Base-by-base conservation (phyloP, 2,113 vertebrate species). In the Atlantisia rogersi region DNA sequence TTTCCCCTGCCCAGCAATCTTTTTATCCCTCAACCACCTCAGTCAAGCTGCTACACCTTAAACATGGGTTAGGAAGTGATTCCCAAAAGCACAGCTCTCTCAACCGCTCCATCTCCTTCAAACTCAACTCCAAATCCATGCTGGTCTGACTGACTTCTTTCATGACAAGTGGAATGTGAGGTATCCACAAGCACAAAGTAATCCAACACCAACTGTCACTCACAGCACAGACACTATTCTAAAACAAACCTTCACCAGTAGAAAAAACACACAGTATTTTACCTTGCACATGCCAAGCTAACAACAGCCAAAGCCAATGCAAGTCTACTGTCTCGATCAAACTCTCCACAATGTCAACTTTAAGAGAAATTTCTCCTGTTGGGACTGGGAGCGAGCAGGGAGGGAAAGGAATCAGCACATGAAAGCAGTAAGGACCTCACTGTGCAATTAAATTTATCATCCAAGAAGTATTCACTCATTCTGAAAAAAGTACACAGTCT, bases 321-420 rank as follows among this genome's bases (percentile, higher is more conserved):
- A 88, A 91, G 37, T 46, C 59, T 83, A 17, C 44, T 19, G 8
- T 25, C 63, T 60, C 58, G 16, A 58, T 64, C 35, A 87, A 89
- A 76, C 26, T 56, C 70, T 71, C 44, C 48, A 64, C 32, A 60
- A 6, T 8, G 11, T 32, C 82, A 95, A 1, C 10, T 17, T 68
- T 3, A 75, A 60, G 32, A 78, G 35, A 74, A 82, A 50, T 40
- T 76, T 73, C 26, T 82, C 20, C 35, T 64, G 35, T 64, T 58
- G 22, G 12, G 22, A 79, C 8, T 59, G 9, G 4, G 29, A 12
- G 75, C 0, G 1, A 80, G 6, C 3, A 4, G 24, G 7, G 14
- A 87, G 8, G 24, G 24, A 73, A 87, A 87, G 35, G 82, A 91
- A 82, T 32, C 35, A 64, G 20, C 8, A 6, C 16, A 46, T 15